These are phyloP conservation scores for Phortica variegata DNA, from an alignment of 1,140 invertebrate genomes.

Conservation along the genomic window DNA sequence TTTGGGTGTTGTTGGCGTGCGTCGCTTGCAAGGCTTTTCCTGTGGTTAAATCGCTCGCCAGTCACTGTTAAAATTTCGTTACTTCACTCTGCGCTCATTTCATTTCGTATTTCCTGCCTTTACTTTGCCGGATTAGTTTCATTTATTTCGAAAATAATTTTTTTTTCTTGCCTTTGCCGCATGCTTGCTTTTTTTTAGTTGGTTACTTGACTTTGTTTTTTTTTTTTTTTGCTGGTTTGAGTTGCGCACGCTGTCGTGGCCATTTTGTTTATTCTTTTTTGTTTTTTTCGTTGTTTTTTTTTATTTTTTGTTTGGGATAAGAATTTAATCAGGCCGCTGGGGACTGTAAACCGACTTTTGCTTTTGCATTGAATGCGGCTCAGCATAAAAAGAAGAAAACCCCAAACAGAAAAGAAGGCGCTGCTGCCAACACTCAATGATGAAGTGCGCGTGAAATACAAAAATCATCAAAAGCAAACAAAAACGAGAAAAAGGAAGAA, in stretches of 20 bases:
- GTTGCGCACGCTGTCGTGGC: slow-evolving; percentile 2
- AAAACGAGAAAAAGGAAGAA: slow-evolving; percentile 4
- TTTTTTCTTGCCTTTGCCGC: slow-evolving; percentile 27
- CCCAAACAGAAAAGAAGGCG: background rate
- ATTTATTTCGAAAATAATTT: slow-evolving; percentile 36
- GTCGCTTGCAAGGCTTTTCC: slow-evolving; percentile 13
- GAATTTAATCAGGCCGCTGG: slow-evolving; percentile 53
- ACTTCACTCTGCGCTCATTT: slow-evolving; percentile 25
- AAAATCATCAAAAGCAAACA: slow-evolving; percentile 4
- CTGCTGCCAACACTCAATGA: background rate
- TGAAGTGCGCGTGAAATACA: slow-evolving; percentile 3
- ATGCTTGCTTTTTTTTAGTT: slow-evolving; percentile 8
- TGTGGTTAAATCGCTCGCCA: slow-evolving; percentile 23
- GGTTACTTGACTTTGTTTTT: background rate
- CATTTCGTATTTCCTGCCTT: too few species aligned
- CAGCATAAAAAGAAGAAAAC: slow-evolving; percentile 17
- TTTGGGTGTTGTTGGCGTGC: too few species aligned
- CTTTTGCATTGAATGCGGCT: slow-evolving; percentile 17
- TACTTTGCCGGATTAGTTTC: slow-evolving; percentile 53
- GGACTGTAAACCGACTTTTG: slow-evolving; percentile 34
- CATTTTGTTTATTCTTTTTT: slow-evolving; percentile 2
- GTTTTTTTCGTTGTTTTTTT: too few species aligned
- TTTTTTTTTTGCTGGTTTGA: slow-evolving; percentile 11
- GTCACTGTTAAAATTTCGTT: slow-evolving; percentile 48
- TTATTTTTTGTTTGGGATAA: slow-evolving; percentile 19